Conservation (phyloP, 2,888 invertebrate genomes). For the Diaprepes abbreviatus region DNA sequence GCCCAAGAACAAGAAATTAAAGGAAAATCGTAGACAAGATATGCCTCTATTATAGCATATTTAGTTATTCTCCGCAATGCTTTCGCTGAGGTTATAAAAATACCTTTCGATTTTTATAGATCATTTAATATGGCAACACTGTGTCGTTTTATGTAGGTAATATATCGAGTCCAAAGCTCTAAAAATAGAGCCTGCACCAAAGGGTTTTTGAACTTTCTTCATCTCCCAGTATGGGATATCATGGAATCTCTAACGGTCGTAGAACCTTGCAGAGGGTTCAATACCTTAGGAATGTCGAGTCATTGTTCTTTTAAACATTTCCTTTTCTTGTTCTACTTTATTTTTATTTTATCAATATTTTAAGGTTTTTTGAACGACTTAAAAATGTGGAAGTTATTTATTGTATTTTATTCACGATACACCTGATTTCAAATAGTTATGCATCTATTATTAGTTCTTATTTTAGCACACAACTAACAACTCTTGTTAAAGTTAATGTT, state of each 20-base stretch:
- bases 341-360: slow-evolving; percentile 1
- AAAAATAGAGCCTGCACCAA: slow-evolving; percentile 42
- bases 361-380: neutral
- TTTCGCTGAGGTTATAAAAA: too few relatives aligned
- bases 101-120: too few relatives aligned
- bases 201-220: slow-evolving; percentile 45
- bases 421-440: too few relatives aligned
- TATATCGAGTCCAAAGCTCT: slow-evolving; percentile 38
- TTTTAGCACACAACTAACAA: too few relatives aligned
- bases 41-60: too few relatives aligned
- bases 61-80: too few relatives aligned
- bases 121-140: slow-evolving; percentile 27
- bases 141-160: slow-evolving; percentile 24
- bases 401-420: neutral
- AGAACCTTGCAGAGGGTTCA: slow-evolving; percentile 47
- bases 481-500: too few relatives aligned
- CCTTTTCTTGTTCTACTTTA: slow-evolving; percentile 16
- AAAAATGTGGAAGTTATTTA: neutral
- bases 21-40: too few relatives aligned
- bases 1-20: too few relatives aligned
- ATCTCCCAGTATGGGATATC: slow-evolving; percentile 41
- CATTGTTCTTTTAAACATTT: slow-evolving; percentile 32
- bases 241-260: slow-evolving; percentile 47
- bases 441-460: too few relatives aligned
- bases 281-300: slow-evolving; percentile 40